phyloP scores from a whole-genome alignment of 1,140 invertebrate species.

The Diorhabda elongata region DNA sequence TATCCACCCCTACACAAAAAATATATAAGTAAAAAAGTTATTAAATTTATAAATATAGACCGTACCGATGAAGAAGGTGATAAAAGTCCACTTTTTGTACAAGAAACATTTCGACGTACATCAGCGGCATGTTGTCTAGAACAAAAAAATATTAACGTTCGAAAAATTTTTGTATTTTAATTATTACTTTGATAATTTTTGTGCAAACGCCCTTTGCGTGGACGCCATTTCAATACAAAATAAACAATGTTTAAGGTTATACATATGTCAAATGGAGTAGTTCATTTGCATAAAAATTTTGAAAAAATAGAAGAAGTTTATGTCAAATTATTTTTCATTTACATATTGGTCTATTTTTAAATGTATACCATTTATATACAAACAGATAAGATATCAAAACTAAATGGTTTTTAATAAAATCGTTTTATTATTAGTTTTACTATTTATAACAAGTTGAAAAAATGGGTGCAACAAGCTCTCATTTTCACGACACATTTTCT shows the following conservation, averaged over 20 bases:
- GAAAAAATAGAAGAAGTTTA: too few relatives aligned
- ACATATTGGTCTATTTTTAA: too few relatives aligned
- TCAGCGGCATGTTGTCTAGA: constrained; percentile 71
- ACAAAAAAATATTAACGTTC: constrained; percentile 29
- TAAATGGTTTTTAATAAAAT: too few relatives aligned
- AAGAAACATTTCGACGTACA: constrained; percentile 68
- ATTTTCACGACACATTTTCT: constrained; percentile 35
- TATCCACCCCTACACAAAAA: constrained; percentile 58
- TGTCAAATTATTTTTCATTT: too few relatives aligned
- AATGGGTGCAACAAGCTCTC: constrained; percentile 39
- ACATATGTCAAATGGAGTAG: too few relatives aligned
- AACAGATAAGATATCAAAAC: too few relatives aligned
- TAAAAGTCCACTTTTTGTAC: constrained; percentile 54
- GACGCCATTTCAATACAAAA: constrained; percentile 51
- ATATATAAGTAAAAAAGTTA: background rate
- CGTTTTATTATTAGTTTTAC: too few relatives aligned
- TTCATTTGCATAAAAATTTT: too few relatives aligned
- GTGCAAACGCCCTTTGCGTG: constrained; percentile 71
- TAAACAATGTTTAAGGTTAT: background rate
- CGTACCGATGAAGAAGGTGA: constrained; percentile 59
- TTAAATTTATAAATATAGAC: constrained; percentile 15
- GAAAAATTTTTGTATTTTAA: constrained; percentile 21
- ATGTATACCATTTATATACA: too few relatives aligned
- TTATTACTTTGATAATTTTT: constrained; percentile 68
- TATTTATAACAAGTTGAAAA: constrained; percentile 3